Conservation (phyloP, 2,113 vertebrate genomes). For the Percopsis transmontana region DNA sequence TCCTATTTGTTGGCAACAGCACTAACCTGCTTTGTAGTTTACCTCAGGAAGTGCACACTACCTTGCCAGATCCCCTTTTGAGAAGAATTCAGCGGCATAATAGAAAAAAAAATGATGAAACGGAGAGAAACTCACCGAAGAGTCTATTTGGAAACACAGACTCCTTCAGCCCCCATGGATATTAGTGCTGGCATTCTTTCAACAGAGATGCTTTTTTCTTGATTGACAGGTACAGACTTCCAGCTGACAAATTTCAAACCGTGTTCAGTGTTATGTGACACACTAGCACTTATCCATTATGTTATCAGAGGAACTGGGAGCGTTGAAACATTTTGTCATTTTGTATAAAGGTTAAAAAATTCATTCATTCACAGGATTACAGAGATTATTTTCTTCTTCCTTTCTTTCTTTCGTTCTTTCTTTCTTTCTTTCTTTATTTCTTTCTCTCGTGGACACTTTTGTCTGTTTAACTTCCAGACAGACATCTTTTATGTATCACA, state of each 20-base stretch:
- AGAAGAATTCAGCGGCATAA: constrained; percentile 32
- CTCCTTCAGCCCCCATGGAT: constrained; percentile 18
- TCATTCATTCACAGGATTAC: constrained; percentile 10
- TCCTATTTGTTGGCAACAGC: constrained; percentile 3
- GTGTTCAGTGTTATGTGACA: neutral
- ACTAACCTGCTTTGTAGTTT: neutral
- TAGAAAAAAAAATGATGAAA: constrained; percentile 60
- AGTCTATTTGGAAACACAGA: constrained; percentile 9
- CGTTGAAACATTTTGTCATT: neutral
- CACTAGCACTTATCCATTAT: neutral
- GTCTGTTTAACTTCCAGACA: neutral
- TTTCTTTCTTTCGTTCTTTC: no score
- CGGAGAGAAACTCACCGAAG: constrained; percentile 42
- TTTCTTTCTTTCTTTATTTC: constrained; percentile 21
- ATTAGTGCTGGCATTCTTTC: constrained; percentile 29
- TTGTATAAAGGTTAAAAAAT: neutral
- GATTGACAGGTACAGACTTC: neutral
- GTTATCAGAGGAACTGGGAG: neutral
- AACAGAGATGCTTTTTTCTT: constrained; percentile 1
- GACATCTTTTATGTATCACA: neutral
- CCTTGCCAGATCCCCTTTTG: neutral
- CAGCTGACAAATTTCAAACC: neutral
- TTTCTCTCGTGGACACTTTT: constrained; percentile 5
- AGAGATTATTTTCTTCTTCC: constrained; percentile 1
- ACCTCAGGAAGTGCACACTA: no score